phyloP scores from a whole-genome alignment of 1,140 invertebrate genomes.

The Solen grandis region DNA sequence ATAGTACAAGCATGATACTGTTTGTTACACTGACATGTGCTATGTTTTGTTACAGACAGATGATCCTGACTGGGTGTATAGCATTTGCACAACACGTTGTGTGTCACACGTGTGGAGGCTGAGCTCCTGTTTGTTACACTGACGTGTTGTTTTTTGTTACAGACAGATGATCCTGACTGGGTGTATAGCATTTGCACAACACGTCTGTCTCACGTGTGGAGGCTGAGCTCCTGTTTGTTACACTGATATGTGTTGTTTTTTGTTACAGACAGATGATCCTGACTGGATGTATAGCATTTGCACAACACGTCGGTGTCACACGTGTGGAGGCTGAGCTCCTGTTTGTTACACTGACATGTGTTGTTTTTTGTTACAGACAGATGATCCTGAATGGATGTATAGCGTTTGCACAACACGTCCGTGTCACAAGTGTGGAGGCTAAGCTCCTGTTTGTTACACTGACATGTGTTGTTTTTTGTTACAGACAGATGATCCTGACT shows the following conservation, averaged over 20 bases:
- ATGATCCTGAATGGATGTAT: slow-evolving; percentile 87
- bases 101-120: slow-evolving; percentile 84
- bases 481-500: slow-evolving; percentile 86
- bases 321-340: slow-evolving; percentile 86
- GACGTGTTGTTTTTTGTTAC: slow-evolving; percentile 62
- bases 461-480: slow-evolving; percentile 55
- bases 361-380: slow-evolving; percentile 80
- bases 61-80: slow-evolving; percentile 86
- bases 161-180: slow-evolving; percentile 87
- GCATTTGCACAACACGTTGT: slow-evolving; percentile 84
- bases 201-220: slow-evolving; percentile 83
- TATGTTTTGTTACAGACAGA: slow-evolving; percentile 81
- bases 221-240: slow-evolving; percentile 87
- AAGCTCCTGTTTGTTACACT: no score
- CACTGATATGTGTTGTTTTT: no score
- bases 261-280: slow-evolving; percentile 85
- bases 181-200: slow-evolving; percentile 85
- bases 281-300: slow-evolving; percentile 85
- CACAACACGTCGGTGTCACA: slow-evolving; percentile 83
- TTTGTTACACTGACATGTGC: no score
- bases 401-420: slow-evolving; percentile 84
- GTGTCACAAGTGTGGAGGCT: slow-evolving; percentile 84
- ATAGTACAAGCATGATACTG: no score
- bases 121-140: no score
- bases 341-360: no score